Evolutionary conservation across 2,888 invertebrate species (phyloP).

Genomic region (Rambutsinella grinnellia): DNA sequence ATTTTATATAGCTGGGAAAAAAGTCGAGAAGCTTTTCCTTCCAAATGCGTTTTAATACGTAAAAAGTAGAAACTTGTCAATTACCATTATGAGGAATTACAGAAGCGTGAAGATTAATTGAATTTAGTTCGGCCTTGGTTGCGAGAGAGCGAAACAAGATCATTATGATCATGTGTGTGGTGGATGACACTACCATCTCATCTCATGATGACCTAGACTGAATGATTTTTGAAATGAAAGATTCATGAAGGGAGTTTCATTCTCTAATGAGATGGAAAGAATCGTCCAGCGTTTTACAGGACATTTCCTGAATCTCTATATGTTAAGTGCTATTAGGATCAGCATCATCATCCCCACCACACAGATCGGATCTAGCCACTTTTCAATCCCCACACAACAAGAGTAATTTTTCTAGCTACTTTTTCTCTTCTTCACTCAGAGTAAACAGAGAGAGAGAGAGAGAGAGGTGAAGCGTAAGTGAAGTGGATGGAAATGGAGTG

Average conservation of each 20-base stretch:
- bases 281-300: slow-evolving; percentile 12
- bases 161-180: too few species aligned
- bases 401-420: neutral
- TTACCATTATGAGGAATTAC: neutral
- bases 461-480: neutral
- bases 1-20: too few species aligned
- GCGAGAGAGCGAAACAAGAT: too few species aligned
- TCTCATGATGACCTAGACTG: too few species aligned
- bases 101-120: slow-evolving; percentile 53
- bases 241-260: neutral
- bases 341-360: neutral
- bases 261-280: neutral
- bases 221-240: too few species aligned
- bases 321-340: slow-evolving; percentile 10
- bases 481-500: neutral
- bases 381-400: neutral
- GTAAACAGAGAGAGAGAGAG: too few species aligned
- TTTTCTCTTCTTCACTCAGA: neutral
- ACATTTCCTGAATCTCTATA: slow-evolving; percentile 27
- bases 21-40: too few species aligned
- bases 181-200: too few species aligned
- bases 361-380: neutral
- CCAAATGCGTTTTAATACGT: too few species aligned
- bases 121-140: slow-evolving; percentile 31
- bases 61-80: too few species aligned